A percentile compares a stretch with the other conserved stretches of the same genome.
These are phyloP conservation scores for Mycogona germanica DNA, from an alignment of 2,888 invertebrate genomes.

Conservation along the genomic window DNA sequence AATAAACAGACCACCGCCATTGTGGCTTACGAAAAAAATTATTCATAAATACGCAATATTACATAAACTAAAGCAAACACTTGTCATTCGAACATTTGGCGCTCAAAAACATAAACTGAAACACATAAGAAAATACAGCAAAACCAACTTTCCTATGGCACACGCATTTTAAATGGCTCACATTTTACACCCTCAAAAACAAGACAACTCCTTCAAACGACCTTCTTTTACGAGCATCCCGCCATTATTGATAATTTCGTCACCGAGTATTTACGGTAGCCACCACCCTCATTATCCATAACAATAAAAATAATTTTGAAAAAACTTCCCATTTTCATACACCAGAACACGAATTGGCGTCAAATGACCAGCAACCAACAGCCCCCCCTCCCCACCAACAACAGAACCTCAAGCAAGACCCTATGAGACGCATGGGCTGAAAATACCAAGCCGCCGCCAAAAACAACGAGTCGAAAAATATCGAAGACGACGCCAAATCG, in stretches of 20 bases:
- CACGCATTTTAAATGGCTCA: too few relatives aligned
- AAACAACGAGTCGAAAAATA: slow-evolving; percentile 12
- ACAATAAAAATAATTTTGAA: not conserved
- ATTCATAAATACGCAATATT: too few relatives aligned
- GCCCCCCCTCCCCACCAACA: not conserved
- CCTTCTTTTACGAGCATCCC: slow-evolving; percentile 6
- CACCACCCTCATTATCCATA: not conserved
- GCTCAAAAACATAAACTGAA: too few relatives aligned
- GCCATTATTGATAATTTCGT: slow-evolving; percentile 14
- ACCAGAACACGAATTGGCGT: not conserved
- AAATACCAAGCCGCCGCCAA: slow-evolving; percentile 1
- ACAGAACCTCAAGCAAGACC: not conserved
- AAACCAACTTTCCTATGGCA: too few relatives aligned
- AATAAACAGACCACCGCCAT: too few relatives aligned
- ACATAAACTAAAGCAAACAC: too few relatives aligned
- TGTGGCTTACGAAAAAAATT: too few relatives aligned
- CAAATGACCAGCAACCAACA: not conserved
- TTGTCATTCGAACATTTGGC: too few relatives aligned
- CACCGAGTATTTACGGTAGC: too few relatives aligned
- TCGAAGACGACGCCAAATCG: slow-evolving; percentile 11
- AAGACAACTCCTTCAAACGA: slow-evolving; percentile 8
- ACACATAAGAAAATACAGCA: too few relatives aligned
- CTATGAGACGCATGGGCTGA: not conserved
- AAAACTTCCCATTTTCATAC: not conserved
- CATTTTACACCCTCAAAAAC: too few relatives aligned